Evolutionary conservation across 2,797 vertebrate genomes (phyloP).

Genomic region (Falco berigora): DNA sequence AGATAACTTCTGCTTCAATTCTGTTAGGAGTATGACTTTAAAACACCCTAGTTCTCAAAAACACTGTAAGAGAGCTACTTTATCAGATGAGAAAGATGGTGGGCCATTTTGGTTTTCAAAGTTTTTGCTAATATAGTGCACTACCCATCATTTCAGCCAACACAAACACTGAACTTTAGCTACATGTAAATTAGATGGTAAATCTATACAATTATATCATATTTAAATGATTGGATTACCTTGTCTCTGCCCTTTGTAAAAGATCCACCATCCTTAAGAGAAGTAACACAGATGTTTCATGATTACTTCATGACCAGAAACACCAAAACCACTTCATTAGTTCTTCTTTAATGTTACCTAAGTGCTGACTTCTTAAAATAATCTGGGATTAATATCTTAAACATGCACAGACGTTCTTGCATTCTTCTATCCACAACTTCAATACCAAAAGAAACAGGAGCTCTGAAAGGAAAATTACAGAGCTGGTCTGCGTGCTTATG

Average conservation of each 20-base stretch:
- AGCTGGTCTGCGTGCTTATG: not conserved
- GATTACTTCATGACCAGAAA: not conserved
- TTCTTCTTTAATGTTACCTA: not conserved
- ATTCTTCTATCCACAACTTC: not conserved
- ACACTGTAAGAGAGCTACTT: not conserved
- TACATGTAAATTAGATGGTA: not conserved
- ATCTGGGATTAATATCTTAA: conserved; percentile 17
- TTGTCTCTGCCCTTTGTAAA: not conserved
- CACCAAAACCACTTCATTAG: not conserved
- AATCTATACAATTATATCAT: not conserved
- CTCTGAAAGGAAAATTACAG: conserved; percentile 6
- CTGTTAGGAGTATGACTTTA: not conserved
- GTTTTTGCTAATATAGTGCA: not conserved
- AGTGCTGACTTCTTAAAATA: not conserved
- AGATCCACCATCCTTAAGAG: not conserved
- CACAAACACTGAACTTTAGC: not conserved
- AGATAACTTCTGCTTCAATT: not conserved
- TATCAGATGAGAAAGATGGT: not conserved
- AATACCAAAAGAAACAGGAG: not conserved
- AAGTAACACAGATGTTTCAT: not conserved
- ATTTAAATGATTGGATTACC: not conserved
- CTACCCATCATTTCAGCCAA: not conserved
- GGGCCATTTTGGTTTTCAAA: not conserved
- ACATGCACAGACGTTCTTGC: not conserved
- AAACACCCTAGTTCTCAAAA: not conserved